Evolutionary conservation across 2,888 invertebrate species (phyloP).

Genomic region (Trimorus sp.): DNA sequence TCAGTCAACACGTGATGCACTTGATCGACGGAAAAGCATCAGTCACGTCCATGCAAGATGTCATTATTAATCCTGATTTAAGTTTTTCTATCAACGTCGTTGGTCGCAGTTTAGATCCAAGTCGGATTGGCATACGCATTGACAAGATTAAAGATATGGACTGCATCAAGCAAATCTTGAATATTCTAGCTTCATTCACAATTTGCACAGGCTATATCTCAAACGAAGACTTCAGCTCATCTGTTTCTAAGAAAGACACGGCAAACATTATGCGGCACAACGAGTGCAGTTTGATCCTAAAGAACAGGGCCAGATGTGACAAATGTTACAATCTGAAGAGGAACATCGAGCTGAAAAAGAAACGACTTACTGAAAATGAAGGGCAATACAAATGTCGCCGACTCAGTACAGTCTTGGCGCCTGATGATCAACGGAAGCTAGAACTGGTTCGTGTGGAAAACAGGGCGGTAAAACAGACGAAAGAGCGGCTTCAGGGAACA

Average conservation of each 20-base stretch:
- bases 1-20: too few species aligned
- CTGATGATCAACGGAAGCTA: too few species aligned
- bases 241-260: neutral
- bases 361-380: neutral
- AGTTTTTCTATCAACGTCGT: too few species aligned
- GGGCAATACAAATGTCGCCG: neutral
- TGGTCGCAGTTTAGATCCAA: too few species aligned
- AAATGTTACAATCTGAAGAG: constrained; percentile 7
- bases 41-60: too few species aligned
- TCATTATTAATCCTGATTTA: too few species aligned
- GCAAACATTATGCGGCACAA: neutral
- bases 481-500: too few species aligned
- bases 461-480: too few species aligned
- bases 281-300: neutral
- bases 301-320: neutral
- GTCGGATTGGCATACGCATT: neutral
- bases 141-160: neutral
- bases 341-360: neutral
- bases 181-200: neutral
- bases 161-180: neutral
- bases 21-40: too few species aligned
- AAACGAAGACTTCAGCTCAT: neutral
- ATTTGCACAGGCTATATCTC: neutral
- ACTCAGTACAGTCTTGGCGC: too few species aligned
- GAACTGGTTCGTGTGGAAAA: too few species aligned